phyloP scores from a whole-genome alignment of 2,797 vertebrate species.

The Buceros bicornis region DNA sequence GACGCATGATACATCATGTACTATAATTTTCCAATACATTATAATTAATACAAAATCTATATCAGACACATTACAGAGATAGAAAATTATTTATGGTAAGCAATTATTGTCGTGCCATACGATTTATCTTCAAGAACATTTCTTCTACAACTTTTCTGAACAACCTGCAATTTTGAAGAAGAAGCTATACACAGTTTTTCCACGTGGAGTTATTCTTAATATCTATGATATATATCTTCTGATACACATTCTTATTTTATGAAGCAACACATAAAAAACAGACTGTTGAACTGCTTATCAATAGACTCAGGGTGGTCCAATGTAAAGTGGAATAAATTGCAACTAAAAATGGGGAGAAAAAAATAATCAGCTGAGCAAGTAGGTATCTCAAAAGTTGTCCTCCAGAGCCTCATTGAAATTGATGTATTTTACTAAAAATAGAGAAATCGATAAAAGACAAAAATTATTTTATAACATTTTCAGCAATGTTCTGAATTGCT shows the following conservation, averaged over 20 bases:
- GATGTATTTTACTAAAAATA: background rate
- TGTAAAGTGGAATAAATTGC: background rate
- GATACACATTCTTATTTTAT: background rate
- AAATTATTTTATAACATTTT: background rate
- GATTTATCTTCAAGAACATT: background rate
- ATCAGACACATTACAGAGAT: too few species aligned
- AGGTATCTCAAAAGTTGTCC: background rate
- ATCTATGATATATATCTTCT: background rate
- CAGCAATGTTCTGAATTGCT: too few species aligned
- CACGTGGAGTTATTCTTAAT: background rate
- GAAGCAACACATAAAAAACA: background rate
- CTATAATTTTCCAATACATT: background rate
- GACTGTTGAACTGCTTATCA: background rate
- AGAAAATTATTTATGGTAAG: background rate
- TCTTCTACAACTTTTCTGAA: background rate
- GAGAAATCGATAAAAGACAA: background rate
- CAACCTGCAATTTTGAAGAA: background rate
- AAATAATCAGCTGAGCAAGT: background rate
- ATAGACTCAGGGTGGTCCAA: background rate
- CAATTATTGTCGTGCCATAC: background rate
- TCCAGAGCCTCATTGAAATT: background rate
- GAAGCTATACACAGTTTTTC: background rate
- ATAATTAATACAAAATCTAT: background rate
- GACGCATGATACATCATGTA: background rate
- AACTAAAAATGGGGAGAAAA: background rate